These are phyloP conservation scores for Amiota mariae DNA, from an alignment of 2,888 invertebrate genomes.

Conservation along the genomic window DNA sequence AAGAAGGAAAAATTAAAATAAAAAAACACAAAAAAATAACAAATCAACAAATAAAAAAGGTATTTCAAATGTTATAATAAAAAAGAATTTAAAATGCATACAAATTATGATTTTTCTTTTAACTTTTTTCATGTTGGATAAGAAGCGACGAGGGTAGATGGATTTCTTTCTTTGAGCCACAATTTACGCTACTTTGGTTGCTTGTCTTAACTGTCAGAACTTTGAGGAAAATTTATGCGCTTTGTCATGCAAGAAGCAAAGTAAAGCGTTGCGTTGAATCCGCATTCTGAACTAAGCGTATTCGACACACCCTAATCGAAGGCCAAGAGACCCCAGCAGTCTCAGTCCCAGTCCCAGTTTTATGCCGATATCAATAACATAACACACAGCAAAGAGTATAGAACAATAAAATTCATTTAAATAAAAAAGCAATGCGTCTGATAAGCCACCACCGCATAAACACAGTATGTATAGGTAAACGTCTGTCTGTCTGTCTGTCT, in stretches of 20 bases:
- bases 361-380: slow-evolving; percentile 1
- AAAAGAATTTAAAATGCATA: too few relatives aligned
- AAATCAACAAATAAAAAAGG: neutral
- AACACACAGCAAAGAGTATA: neutral
- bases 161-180: neutral
- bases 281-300: neutral
- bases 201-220: slow-evolving; percentile 4
- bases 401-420: slow-evolving; percentile 25
- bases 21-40: neutral
- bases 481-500: neutral
- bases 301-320: slow-evolving; percentile 19
- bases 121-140: neutral
- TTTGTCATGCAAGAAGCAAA: slow-evolving; percentile 4
- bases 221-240: slow-evolving; percentile 17
- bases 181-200: neutral
- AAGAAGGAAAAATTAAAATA: neutral
- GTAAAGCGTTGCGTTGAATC: neutral
- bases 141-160: neutral
- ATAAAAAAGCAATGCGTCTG: slow-evolving; percentile 7
- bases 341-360: neutral
- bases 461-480: too few relatives aligned
- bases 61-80: neutral
- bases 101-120: neutral
- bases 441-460: neutral
- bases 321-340: neutral